Evolutionary conservation across 1,140 invertebrate genomes (phyloP).

Genomic region (Colletes latitarsis): DNA sequence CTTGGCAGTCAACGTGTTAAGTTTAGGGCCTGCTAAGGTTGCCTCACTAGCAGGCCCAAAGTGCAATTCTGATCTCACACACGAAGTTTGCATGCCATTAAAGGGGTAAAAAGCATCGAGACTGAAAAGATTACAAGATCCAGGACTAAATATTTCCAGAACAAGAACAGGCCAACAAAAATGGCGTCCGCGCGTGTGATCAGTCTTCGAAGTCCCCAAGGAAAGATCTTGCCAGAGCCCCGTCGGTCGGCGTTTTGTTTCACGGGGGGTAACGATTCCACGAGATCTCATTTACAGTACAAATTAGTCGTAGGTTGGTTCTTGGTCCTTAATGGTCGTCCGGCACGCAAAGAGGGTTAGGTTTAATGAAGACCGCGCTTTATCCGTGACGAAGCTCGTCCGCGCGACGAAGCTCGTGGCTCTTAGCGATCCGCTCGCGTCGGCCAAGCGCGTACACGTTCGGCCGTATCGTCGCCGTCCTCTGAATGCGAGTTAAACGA

Average conservation of each 20-base stretch:
- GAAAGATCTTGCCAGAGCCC: no score
- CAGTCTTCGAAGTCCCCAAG: no score
- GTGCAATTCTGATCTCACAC: no score
- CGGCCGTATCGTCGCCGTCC: constrained; percentile 28
- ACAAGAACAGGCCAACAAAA: no score
- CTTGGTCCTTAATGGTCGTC: constrained; percentile 72
- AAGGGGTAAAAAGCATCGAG: no score
- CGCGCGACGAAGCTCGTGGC: constrained; percentile 42
- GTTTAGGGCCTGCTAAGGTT: no score
- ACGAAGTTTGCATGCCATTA: no score
- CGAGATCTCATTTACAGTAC: constrained; percentile 79
- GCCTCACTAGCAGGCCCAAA: no score
- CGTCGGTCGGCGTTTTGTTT: constrained; percentile 40
- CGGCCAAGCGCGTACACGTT: not conserved
- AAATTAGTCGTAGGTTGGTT: constrained; percentile 78
- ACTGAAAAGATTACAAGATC: no score
- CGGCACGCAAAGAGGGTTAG: constrained; percentile 77
- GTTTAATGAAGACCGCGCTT: constrained; percentile 79
- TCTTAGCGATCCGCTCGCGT: constrained; percentile 41
- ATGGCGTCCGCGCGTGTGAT: no score
- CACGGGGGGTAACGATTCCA: constrained; percentile 67
- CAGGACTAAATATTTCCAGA: no score
- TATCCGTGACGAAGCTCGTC: constrained; percentile 75
- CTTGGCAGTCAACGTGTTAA: no score
- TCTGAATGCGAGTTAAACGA: constrained; percentile 80